Base-by-base conservation (phyloP, 2,888 invertebrate genomes). In the Entomobrya proxima region DNA sequence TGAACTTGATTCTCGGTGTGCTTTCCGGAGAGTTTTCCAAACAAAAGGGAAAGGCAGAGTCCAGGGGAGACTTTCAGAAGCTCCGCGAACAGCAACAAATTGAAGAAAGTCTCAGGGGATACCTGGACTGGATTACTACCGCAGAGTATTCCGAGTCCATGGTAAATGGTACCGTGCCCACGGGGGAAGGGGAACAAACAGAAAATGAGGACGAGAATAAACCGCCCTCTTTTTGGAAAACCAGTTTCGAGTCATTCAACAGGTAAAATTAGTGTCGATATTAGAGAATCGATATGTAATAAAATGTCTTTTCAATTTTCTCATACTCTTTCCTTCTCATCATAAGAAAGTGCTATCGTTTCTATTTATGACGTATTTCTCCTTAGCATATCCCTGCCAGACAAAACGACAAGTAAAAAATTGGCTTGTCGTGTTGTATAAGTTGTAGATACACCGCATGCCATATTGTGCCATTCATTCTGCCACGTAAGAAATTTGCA, bases 21-120 rank as follows among this genome's bases (percentile, higher is more conserved):
- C 92, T 94, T 87, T 94, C 93, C 89, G 94, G 94, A 91, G 94
- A 94, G 91, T 94, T 94, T 92, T 94, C 94, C 87, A 94, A 94
- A 91, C 94, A 94, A 91, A 92, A 94, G 92, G 94, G 94, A 90
- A 94, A 94, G 90, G 94, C 94, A 27, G 93, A 94, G 91, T 93
- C 93, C 5, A 90, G 94, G 84, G 94, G 94, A 64, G 93, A 94
- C 90, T 94, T 94, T 91, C 94, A 94, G 90, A 94, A 94, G 90
- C 91, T 94, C 84, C 91, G 94, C 69, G 94, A 94, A 90, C 94
- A 94, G 90, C 93, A 94, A 89, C 93, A 94, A 90, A 91, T 94
- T 79, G 94, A 94, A 89, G 94, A 94, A 89, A 94, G 94, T 90
- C 91, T 94, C 37, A 91, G 93, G 88, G 94, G 94, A 7, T 94